Base-by-base conservation (phyloP, 2,113 vertebrate genomes). In the Solea solea region DNA sequence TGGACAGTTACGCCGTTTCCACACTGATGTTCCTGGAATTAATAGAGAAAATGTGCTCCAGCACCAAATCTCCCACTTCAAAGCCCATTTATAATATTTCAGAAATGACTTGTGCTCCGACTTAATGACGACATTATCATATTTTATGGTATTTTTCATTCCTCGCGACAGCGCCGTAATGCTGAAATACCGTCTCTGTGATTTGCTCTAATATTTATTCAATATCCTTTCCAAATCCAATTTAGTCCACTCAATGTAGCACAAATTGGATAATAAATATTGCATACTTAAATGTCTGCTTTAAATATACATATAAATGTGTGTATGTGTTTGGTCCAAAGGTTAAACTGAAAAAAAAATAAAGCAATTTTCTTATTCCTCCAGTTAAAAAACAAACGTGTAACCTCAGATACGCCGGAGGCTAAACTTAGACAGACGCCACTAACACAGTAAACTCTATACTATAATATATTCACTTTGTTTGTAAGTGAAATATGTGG, bases 221-320 rank as follows among this genome's bases (percentile, higher is more conserved):
- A 69, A 71, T 52, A 72, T 66, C 27, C 62, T 49, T 55, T 75
- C 57, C 64, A 72, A 78, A 83, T 79, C 56, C 63, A 76, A 73
- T 82, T 80, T 51, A 67, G 46, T 16, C 58, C 42, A 50, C 62
- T 66, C 54, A 76, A 13, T 41, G 67, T 9, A 21, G 44, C 42
- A 59, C 54, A 69, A 74, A 80, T 64, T 82, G 52, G 78, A 74
- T 69, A 54, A 74, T 80, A 68, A 78, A 74, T 82, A 71, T 39
- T 64, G 51, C 57, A 69, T 6, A 25, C 3, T 73, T 57, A 52
- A 74, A 70, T 41, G 34, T 50, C 67, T 57, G 48, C 56, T 64
- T 57, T 44, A 9, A 16, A 42, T 42, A 21, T 5, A n/a, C 49
- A 21, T 10, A 53, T 13, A 10, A 8, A 21, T 6, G 5, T 44